A percentile compares a stretch with the other conserved stretches of the same genome.
Conservation (phyloP, 2,888 invertebrate genomes). For the Stratiomys singularior region DNA sequence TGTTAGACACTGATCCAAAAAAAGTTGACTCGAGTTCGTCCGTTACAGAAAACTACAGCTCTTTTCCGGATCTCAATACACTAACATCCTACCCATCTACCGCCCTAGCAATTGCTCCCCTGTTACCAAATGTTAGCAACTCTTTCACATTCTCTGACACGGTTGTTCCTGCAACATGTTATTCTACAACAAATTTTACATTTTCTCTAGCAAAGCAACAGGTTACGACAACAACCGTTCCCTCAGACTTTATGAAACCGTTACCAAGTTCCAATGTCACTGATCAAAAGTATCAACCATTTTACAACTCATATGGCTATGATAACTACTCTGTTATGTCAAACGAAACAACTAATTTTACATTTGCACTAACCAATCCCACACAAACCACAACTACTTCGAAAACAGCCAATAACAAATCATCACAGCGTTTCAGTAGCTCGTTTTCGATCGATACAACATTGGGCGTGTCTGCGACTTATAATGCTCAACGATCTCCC, state of each 20-base stretch:
- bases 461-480: conserved; percentile 10
- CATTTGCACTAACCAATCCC: conserved; percentile 52
- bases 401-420: background rate
- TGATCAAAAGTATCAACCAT: conserved; percentile 13
- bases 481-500: background rate
- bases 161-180: background rate
- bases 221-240: conserved; percentile 39
- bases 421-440: conserved; percentile 18
- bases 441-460: conserved; percentile 50
- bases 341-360: conserved; percentile 48
- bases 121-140: background rate
- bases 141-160: background rate
- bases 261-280: background rate
- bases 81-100: background rate
- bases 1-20: background rate
- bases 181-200: conserved; percentile 46
- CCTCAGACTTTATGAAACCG: conserved; percentile 7
- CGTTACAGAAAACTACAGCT: background rate
- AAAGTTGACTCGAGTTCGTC: background rate
- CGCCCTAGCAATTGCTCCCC: conserved; percentile 19
- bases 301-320: conserved; percentile 17
- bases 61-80: background rate
- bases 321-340: conserved; percentile 48
- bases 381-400: conserved; percentile 19
- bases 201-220: conserved; percentile 52